These are phyloP conservation scores for Heliconius charithonia DNA, from an alignment of 2,888 invertebrate genomes.

Conservation along the genomic window DNA sequence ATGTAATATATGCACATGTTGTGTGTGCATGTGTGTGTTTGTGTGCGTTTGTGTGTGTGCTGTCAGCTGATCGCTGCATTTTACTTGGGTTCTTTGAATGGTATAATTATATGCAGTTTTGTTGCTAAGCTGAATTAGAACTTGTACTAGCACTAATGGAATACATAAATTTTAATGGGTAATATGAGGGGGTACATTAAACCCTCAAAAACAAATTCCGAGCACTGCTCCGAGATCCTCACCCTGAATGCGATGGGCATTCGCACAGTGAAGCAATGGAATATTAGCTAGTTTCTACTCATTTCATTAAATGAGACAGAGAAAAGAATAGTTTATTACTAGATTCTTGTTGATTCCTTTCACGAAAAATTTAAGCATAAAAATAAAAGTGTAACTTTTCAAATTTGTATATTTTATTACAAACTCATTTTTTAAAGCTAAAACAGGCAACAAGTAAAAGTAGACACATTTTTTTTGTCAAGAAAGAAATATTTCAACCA, in stretches of 20 bases:
- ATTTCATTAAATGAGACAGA: too few species aligned
- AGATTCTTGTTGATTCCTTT: too few species aligned
- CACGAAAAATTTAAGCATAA: too few species aligned
- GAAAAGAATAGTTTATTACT: too few species aligned
- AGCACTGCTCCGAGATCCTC: too few species aligned
- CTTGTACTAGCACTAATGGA: constrained; percentile 6
- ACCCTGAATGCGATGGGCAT: too few species aligned
- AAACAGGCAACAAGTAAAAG: background rate
- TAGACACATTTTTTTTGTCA: background rate
- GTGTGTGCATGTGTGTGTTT: background rate
- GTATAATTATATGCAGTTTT: constrained; percentile 52
- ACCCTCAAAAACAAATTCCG: too few species aligned
- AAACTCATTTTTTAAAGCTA: background rate
- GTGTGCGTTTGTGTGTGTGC: constrained; percentile 63
- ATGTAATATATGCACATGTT: constrained; percentile 49
- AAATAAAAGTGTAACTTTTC: too few species aligned
- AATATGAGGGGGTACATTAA: too few species aligned
- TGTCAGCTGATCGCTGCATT: constrained; percentile 72
- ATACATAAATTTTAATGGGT: background rate
- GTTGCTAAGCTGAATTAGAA: constrained; percentile 44
- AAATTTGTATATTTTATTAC: too few species aligned
- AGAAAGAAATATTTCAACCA: constrained; percentile 5
- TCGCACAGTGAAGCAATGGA: too few species aligned
- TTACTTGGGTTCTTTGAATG: constrained; percentile 21
- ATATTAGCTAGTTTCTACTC: too few species aligned